Evolutionary conservation across 2,888 invertebrate species (phyloP).

Genomic region (Catonia carolina): DNA sequence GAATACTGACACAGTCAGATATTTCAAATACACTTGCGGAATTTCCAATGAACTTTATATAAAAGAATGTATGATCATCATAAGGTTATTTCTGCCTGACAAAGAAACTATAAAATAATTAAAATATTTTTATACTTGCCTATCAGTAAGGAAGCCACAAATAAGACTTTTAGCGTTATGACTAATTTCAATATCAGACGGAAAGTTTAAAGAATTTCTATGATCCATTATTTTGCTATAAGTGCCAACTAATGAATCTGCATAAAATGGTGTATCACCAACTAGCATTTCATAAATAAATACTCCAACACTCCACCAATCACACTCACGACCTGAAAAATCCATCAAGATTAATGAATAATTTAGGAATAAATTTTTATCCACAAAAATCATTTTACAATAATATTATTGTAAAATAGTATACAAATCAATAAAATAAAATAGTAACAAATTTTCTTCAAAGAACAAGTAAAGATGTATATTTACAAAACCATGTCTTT

Average conservation of each 20-base stretch:
- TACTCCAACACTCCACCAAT: slow-evolving; percentile 99
- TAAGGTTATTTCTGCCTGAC: too few species aligned
- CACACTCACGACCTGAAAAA: slow-evolving; percentile 72
- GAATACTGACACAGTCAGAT: too few species aligned
- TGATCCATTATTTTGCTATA: slow-evolving; percentile 99
- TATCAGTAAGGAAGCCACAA: slow-evolving; percentile 88
- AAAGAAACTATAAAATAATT: too few species aligned
- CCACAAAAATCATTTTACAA: background rate
- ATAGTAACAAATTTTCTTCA: background rate
- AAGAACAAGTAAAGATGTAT: background rate
- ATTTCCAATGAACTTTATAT: too few species aligned
- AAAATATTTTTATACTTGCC: too few species aligned
- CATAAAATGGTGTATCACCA: slow-evolving; percentile 95
- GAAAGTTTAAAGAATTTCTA: slow-evolving; percentile 90
- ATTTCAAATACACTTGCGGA: too few species aligned
- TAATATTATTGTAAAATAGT: background rate
- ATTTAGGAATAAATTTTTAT: too few species aligned
- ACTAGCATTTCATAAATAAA: slow-evolving; percentile 98
- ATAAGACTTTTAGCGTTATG: slow-evolving; percentile 82
- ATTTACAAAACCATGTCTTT: background rate
- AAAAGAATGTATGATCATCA: too few species aligned
- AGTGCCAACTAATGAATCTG: slow-evolving; percentile 95
- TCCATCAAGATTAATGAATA: too few species aligned
- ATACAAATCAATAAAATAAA: background rate
- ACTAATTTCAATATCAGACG: slow-evolving; percentile 85